A percentile compares a stretch with the other conserved stretches of the same genome.
These are phyloP conservation scores for Stenodera caucasica DNA, from an alignment of 2,888 invertebrate genomes.

Conservation along the genomic window DNA sequence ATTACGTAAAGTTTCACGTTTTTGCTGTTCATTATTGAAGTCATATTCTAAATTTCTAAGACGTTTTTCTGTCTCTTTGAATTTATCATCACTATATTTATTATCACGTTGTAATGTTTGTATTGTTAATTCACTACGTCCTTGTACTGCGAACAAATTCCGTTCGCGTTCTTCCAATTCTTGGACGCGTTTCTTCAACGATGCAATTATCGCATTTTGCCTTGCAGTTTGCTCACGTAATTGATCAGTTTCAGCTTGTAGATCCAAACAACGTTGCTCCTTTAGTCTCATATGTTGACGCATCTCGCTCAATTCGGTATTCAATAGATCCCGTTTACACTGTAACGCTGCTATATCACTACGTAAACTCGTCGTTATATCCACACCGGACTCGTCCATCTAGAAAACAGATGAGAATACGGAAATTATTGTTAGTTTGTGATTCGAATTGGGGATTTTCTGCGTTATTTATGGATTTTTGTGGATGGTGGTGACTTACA, in stretches of 20 bases:
- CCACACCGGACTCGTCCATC: constrained; percentile 63
- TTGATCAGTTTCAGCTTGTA: constrained; percentile 79
- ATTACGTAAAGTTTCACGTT: constrained; percentile 70
- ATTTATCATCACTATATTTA: constrained; percentile 70
- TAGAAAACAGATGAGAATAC: constrained; percentile 40
- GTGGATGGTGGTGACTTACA: constrained; percentile 1
- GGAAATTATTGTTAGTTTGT: too few species aligned
- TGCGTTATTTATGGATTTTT: too few species aligned
- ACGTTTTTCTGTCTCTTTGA: constrained; percentile 75
- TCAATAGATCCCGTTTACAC: constrained; percentile 79
- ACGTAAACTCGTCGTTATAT: constrained; percentile 73
- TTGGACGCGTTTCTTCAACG: constrained; percentile 76
- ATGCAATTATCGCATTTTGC: constrained; percentile 78
- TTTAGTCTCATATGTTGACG: constrained; percentile 71
- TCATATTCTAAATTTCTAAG: constrained; percentile 72
- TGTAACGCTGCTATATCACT: constrained; percentile 84
- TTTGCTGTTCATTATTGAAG: constrained; percentile 71
- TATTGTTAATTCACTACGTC: constrained; percentile 70
- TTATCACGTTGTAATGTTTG: constrained; percentile 72
- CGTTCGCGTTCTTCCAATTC: constrained; percentile 79
- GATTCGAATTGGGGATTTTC: too few species aligned
- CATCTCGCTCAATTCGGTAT: constrained; percentile 67
- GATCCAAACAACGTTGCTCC: constrained; percentile 72
- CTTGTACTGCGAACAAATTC: constrained; percentile 62
- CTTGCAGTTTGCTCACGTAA: constrained; percentile 79